A percentile compares a stretch with the other conserved stretches of the same genome.
Conservation (phyloP, 2,113 vertebrate genomes). For the Phaetusa simplex region DNA sequence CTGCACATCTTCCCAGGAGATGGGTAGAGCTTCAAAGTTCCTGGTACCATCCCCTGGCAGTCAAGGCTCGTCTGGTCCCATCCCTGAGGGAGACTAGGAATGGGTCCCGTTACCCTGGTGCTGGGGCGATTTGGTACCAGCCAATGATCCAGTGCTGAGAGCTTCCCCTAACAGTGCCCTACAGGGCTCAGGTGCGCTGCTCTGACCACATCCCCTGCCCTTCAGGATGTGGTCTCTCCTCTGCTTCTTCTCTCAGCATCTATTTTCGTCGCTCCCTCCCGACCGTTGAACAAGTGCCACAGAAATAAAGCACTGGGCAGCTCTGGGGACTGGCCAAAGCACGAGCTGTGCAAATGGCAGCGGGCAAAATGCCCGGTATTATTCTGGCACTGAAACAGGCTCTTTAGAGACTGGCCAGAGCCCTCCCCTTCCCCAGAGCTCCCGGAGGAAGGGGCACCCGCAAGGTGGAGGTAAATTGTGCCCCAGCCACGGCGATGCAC, state of each 20-base stretch:
- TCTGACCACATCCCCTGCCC: background rate
- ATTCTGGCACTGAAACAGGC: background rate
- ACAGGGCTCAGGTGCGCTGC: background rate
- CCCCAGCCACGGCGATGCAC: fast-evolving
- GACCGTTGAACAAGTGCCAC: background rate
- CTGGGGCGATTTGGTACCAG: background rate
- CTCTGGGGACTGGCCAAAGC: background rate
- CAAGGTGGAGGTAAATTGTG: background rate
- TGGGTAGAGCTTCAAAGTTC: background rate
- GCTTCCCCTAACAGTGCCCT: background rate
- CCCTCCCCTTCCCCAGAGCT: background rate
- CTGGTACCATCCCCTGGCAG: background rate
- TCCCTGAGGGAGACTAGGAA: background rate
- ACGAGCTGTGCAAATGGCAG: slow-evolving; percentile 2
- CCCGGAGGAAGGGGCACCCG: background rate
- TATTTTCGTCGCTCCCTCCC: fast-evolving
- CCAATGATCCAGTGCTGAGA: background rate
- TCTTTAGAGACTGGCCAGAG: background rate
- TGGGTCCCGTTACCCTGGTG: background rate
- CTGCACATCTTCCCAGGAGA: background rate
- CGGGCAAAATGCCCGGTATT: background rate
- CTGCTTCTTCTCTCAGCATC: background rate
- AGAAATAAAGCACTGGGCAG: background rate
- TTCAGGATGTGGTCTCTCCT: background rate
- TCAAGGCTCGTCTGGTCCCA: fast-evolving